Evolutionary conservation across 2,888 invertebrate species (phyloP), one percentile per base, ranked within the genome.

Genomic region (Nymphalis c-album): DNA sequence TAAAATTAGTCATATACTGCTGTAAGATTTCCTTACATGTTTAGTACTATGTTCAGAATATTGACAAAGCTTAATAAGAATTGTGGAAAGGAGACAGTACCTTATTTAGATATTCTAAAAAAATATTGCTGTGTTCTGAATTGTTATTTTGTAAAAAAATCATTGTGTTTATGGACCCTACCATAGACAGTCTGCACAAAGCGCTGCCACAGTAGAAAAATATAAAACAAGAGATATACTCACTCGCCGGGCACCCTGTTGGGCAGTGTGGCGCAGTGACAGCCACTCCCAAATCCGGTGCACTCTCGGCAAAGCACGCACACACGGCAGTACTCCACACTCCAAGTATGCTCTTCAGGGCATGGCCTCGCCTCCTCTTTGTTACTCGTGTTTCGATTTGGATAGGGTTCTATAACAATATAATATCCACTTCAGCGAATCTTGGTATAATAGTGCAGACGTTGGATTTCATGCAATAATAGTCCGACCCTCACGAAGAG

Each of bases 301-400:
- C 99, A 99, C 83, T 98, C 97, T 10, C 96, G 94, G 82, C 99
- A 99, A 66, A 97, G 94, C 1, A 96, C 96, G 86, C 99, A 99
- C 55, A 98, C 95, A 94, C 97, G 96, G 80, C 97, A 97, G 81
- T 95, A 94, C 75, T 96, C 96, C 69, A 95, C 94, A 69, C 94
- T 93, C 96, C 97, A 98, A 13, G 94, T 94, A 87, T 98, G 98
- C 74, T 94, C 22, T 7, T 94, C 91, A 1, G 94, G 91, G 79
- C 96, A 97, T 80, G 94, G 61, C 0, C 78, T 80, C 7, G 75
- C 67, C 8, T 86, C 85, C 47, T 88, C 86, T 64, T 80, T 83
- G 63, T 73, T 77, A 10, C 75, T 75, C 45, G 78, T 79, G 1
- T 79, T 80, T 0, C 80, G 73, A 59, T 73, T 81, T 22, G 77